Evolutionary conservation across 1,140 invertebrate species (phyloP), one percentile per base, ranked within the genome.

Genomic region (Lethocerus indicus): DNA sequence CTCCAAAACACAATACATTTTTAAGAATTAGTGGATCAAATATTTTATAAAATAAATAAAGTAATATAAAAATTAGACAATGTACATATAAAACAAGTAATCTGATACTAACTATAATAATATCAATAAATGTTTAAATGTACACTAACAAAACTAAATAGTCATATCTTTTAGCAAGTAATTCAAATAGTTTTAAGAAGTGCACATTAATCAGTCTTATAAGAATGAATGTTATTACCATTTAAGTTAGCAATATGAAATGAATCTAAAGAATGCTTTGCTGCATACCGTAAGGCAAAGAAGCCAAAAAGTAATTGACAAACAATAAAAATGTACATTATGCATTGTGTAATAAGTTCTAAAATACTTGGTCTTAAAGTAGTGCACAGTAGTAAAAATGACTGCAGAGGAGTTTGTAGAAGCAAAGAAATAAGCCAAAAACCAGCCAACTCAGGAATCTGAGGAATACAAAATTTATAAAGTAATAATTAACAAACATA

Each of bases 391-490:
- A 83, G 58, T 14, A 88, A 69, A 50, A 87, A 83, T 26, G 76
- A 61, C 51, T 84, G 74, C 6, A 91, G 63, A 16, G 89, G 89
- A 53, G 88, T 63, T 64, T 91, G 84, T 48, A 94, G 72, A 3
- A 93, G 65, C 3, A 83, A 64, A 1, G 84, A 88, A 47, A 92
- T 66, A 59, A 92, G 74, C 74, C 89, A 84, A 63, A 89, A 90
- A 44, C 83, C 83, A 28, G 86, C 84, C 54, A 93, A 63, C 64
- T 91, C 83, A 49, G 87, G 83, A 57, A 90, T 83, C 87, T 92
- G 64, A 32, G 74, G 70, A 59, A 45, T n/a, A 47, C 23, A 47
- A 47, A n/a, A n/a, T n/a, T n/a, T n/a, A n/a, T n/a, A n/a, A n/a
- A n/a, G n/a, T n/a, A n/a, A n/a, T n/a, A n/a, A n/a, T n/a, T n/a